These are phyloP conservation scores for Drosophila cracens DNA, from an alignment of 2,888 invertebrate genomes.

Conservation along the genomic window DNA sequence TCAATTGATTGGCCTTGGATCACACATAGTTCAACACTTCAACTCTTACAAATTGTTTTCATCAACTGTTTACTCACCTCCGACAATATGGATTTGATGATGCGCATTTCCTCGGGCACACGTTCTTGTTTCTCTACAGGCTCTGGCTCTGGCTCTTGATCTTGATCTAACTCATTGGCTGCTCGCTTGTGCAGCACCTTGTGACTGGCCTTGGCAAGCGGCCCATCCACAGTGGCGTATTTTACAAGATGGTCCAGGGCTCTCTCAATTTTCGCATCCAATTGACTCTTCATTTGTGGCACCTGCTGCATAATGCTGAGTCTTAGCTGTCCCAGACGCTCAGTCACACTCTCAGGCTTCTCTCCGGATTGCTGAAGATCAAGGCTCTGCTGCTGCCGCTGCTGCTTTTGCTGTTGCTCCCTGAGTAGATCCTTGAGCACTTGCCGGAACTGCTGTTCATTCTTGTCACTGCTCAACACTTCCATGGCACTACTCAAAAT, in stretches of 20 bases:
- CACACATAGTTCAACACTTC: neutral
- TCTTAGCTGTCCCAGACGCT: slow-evolving; percentile 68
- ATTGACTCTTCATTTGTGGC: slow-evolving; percentile 69
- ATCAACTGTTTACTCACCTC: slow-evolving; percentile 61
- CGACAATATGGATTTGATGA: slow-evolving; percentile 70
- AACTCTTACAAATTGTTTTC: neutral
- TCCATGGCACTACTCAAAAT: slow-evolving; percentile 82
- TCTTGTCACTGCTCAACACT: slow-evolving; percentile 71
- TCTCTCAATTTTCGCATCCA: slow-evolving; percentile 76
- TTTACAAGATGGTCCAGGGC: slow-evolving; percentile 77
- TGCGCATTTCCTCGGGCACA: slow-evolving; percentile 49
- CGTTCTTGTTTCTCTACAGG: neutral
- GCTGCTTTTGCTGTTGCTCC: slow-evolving; percentile 49
- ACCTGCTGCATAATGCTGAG: slow-evolving; percentile 73
- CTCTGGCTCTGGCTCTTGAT: slow-evolving; percentile 1
- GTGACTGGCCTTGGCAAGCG: slow-evolving; percentile 70
- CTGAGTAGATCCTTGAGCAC: slow-evolving; percentile 57
- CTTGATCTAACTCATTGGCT: slow-evolving; percentile 9
- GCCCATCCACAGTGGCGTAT: slow-evolving; percentile 61
- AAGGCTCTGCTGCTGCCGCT: slow-evolving; percentile 28
- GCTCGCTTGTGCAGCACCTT: slow-evolving; percentile 52
- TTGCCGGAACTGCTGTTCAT: slow-evolving; percentile 64
- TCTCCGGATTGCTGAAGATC: neutral
- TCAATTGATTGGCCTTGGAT: slow-evolving; percentile 15
- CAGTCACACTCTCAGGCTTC: slow-evolving; percentile 10